Conservation (phyloP, 2,797 vertebrate species). For the Varecia variegata region DNA sequence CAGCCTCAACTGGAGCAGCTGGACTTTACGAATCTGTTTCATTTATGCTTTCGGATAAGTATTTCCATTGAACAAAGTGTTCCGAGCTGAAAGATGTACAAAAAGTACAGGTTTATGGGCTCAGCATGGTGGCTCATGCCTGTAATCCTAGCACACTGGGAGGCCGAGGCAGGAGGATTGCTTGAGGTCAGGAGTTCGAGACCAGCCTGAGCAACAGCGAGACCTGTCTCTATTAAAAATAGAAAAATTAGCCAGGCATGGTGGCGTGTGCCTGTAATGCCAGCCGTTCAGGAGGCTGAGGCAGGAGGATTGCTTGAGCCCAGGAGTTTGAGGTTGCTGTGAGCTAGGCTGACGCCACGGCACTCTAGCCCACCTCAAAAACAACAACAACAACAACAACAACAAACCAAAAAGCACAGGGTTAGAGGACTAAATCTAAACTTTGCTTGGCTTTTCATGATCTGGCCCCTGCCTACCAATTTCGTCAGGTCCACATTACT, state of each 20-base stretch:
- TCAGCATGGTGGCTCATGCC: too few species aligned
- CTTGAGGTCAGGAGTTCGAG: too few species aligned
- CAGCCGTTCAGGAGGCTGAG: too few species aligned
- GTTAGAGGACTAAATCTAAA: neutral
- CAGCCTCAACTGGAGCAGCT: neutral
- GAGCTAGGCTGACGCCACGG: too few species aligned
- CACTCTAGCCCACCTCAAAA: too few species aligned
- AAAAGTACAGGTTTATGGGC: neutral
- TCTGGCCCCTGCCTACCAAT: neutral
- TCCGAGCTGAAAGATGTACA: neutral
- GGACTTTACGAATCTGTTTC: neutral
- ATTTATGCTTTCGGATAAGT: neutral
- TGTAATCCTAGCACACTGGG: too few species aligned
- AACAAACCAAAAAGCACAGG: neutral
- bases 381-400: neutral
- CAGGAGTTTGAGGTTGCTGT: too few species aligned
- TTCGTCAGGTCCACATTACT: neutral
- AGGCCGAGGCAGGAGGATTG: too few species aligned
- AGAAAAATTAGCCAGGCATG: too few species aligned
- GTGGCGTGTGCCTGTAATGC: too few species aligned
- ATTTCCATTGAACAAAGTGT: neutral
- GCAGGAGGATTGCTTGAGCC: too few species aligned
- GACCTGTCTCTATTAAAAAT: too few species aligned
- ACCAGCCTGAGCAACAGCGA: neutral
- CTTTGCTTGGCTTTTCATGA: neutral